Evolutionary conservation across 2,888 invertebrate genomes (phyloP).

Genomic region (Mactromeris polynyma): DNA sequence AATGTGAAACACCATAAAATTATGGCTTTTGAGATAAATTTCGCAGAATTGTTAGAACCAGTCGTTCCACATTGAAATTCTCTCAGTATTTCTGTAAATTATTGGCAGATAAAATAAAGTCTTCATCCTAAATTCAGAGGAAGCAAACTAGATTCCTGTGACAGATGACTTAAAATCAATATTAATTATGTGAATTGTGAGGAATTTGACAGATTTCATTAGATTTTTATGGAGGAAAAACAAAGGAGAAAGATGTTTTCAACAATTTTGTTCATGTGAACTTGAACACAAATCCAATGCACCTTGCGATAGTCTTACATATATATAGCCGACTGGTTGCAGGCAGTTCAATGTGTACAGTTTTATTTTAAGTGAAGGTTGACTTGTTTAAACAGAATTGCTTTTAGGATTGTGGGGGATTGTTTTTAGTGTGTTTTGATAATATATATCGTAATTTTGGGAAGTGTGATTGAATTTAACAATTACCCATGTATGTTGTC

Average conservation of each 20-base stretch:
- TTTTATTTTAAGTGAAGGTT: background rate
- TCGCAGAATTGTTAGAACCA: background rate
- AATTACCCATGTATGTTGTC: too few relatives aligned
- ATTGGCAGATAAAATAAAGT: background rate
- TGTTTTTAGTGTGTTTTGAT: too few relatives aligned
- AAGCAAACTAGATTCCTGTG: background rate
- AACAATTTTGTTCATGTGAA: background rate
- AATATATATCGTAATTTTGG: too few relatives aligned
- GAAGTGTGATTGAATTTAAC: too few relatives aligned
- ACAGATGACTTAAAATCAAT: conserved; percentile 37
- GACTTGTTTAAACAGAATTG: too few relatives aligned
- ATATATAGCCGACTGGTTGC: too few relatives aligned
- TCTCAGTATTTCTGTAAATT: background rate
- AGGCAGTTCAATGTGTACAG: too few relatives aligned
- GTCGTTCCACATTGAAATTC: background rate
- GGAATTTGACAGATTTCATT: conserved; percentile 29
- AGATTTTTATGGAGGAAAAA: conserved; percentile 31
- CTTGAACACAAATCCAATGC: background rate
- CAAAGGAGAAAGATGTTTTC: background rate
- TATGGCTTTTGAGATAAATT: background rate
- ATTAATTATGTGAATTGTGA: conserved; percentile 37
- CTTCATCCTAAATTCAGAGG: background rate
- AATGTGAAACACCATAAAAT: conserved; percentile 11
- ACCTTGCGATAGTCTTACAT: background rate
- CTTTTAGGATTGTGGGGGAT: too few relatives aligned